Evolutionary conservation across 2,797 vertebrate genomes (phyloP).

Genomic region (Artibeus lituratus): DNA sequence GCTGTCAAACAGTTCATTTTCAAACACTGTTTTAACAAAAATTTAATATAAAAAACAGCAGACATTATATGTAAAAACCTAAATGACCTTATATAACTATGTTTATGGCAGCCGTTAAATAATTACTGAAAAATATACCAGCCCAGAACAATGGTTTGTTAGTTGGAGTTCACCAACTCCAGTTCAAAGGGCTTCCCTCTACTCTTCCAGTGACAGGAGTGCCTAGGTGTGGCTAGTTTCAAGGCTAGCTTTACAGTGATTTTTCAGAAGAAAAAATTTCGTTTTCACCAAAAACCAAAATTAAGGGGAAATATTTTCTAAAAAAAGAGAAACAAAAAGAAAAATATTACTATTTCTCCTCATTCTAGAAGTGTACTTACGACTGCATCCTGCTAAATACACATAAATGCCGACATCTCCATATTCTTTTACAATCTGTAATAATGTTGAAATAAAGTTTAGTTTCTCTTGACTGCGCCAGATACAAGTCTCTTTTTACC

Average conservation of each 20-base stretch:
- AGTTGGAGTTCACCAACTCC: not conserved
- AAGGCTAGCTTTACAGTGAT: conserved; percentile 9
- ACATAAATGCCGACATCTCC: conserved; percentile 87
- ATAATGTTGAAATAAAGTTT: conserved; percentile 72
- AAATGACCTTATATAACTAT: not conserved
- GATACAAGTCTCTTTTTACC: not conserved
- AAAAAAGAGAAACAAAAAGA: not conserved
- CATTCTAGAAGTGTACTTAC: conserved; percentile 84
- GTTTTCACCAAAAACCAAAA: conserved; percentile 28
- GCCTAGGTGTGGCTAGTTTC: not conserved
- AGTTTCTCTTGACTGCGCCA: not conserved
- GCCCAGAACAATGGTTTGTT: not conserved
- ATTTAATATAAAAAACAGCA: conserved; percentile 10
- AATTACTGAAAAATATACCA: not conserved
- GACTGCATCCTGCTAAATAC: conserved; percentile 89
- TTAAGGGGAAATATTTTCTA: not conserved
- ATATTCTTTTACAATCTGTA: conserved; percentile 94
- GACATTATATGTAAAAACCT: not conserved
- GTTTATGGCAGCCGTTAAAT: not conserved
- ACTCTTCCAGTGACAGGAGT: not conserved
- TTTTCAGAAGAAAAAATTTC: not conserved
- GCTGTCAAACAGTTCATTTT: not conserved
- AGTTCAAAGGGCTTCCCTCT: not conserved
- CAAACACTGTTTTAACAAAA: conserved; percentile 21
- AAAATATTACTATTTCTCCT: conserved; percentile 9